A percentile compares a stretch with the other conserved stretches of the same genome.
Conservation (phyloP, 2,797 vertebrate genomes). For the Brotula barbata region DNA sequence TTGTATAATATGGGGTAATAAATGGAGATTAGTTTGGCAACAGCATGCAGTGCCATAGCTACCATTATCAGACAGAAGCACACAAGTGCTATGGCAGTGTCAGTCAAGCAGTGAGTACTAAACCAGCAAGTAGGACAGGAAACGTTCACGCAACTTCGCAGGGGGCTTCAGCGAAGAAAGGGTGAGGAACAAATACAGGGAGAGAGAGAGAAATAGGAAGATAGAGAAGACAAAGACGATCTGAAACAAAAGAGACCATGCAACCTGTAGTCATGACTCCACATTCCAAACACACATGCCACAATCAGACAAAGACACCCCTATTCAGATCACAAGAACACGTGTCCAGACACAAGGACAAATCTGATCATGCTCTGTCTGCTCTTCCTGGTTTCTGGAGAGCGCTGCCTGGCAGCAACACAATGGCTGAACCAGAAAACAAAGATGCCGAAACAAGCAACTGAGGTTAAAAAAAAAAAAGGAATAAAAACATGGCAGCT, state of each 20-base stretch:
- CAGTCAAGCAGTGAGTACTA: conserved; percentile 79
- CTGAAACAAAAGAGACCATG: conserved; percentile 79
- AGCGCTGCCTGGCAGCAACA: conserved; percentile 61
- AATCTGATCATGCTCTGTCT: conserved; percentile 75
- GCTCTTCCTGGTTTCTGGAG: conserved; percentile 62
- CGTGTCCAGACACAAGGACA: conserved; percentile 67
- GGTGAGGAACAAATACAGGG: conserved; percentile 78
- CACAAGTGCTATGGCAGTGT: conserved; percentile 77
- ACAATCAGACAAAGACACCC: conserved; percentile 67
- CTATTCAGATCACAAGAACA: conserved; percentile 72
- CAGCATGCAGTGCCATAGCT: conserved; percentile 78
- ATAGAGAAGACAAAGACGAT: conserved; percentile 77
- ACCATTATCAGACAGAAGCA: conserved; percentile 75
- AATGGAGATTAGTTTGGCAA: conserved; percentile 75
- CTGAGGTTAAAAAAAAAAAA: conserved; percentile 37
- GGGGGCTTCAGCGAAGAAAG: conserved; percentile 79
- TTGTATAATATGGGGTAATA: conserved; percentile 61
- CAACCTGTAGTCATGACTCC: conserved; percentile 77
- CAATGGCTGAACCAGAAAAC: conserved; percentile 49
- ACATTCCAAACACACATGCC: conserved; percentile 77
- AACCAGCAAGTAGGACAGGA: conserved; percentile 75
- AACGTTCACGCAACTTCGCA: conserved; percentile 78
- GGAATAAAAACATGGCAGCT: conserved; percentile 20
- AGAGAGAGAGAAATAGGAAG: conserved; percentile 75
- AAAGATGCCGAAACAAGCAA: conserved; percentile 61